These are phyloP conservation scores for Scopus umbretta DNA, from an alignment of 2,113 vertebrate genomes.

Conservation along the genomic window DNA sequence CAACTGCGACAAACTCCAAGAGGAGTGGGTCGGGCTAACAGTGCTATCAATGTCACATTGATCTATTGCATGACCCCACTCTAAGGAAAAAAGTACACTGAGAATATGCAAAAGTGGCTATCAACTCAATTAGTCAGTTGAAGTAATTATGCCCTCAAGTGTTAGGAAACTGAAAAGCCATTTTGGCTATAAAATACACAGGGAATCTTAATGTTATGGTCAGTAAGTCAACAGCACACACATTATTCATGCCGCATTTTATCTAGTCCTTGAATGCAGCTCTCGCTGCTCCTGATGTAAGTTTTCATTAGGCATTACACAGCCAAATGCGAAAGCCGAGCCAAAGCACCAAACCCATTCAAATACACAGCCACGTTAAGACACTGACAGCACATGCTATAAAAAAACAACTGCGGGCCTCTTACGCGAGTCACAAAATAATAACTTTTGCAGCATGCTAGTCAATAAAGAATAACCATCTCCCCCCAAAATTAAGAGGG, in stretches of 20 bases:
- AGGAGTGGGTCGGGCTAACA: neutral
- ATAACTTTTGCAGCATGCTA: conserved; percentile 37
- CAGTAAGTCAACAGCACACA: neutral
- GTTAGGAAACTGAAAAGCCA: conserved; percentile 24
- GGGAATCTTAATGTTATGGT: neutral
- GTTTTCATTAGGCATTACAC: neutral
- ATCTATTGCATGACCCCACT: neutral
- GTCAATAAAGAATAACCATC: neutral
- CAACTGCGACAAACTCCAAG: neutral
- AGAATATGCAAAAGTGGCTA: neutral
- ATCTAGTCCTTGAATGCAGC: neutral
- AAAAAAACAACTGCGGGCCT: neutral
- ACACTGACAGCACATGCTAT: neutral
- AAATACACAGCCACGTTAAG: neutral
- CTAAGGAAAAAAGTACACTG: neutral
- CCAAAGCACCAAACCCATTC: neutral
- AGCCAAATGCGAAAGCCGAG: neutral
- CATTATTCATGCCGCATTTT: neutral
- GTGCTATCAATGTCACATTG: neutral
- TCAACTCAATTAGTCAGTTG: neutral
- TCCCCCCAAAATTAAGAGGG: neutral
- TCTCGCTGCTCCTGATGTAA: neutral
- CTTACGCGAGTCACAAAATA: neutral
- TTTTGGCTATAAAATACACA: neutral
- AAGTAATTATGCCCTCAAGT: conserved; percentile 20